Base-by-base conservation (phyloP, 2,888 invertebrate species). In the Megamerina dolium region DNA sequence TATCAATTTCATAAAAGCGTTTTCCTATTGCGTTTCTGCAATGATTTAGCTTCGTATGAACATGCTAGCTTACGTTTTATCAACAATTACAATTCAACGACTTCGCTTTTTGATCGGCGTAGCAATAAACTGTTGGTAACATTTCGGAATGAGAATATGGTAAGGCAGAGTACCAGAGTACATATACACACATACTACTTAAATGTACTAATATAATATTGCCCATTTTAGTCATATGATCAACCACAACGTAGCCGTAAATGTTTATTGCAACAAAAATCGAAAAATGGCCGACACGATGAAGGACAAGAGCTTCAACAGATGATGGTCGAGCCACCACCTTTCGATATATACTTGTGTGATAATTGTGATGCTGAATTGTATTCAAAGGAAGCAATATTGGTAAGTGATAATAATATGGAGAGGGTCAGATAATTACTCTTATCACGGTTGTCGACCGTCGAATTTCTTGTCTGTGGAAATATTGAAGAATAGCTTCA, bases 351-450 rank as follows among this genome's bases (percentile, higher is more conserved):
- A 57, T 85, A 83, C 67, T 72, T 85, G 37, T 85, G 85, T 68
- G 85, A 85, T 61, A 81, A 79, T 61, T 85, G 85, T 66, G 85
- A 85, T 68, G 82, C 81, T 46, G 83, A 83, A 66, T 78, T 85
- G 62, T 78, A 82, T 51, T 75, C 77, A 36, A 66, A 73, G 37
- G 69, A 73, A 50, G 74, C 77, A 54, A 76, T 76, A 60, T 70
- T 74, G 73, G 78, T 78, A 70, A 61, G 54, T 52, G 23, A 17
- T 3, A n/a, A 3, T 20, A n/a, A n/a, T n/a, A n/a, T n/a, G n/a
- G n/a, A n/a, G n/a, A n/a, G n/a, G n/a, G n/a, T n/a, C n/a, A n/a
- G n/a, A n/a, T n/a, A n/a, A n/a, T n/a, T n/a, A n/a, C n/a, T n/a
- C n/a, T n/a, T n/a, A n/a, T n/a, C n/a, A n/a, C n/a, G n/a, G n/a